These are phyloP conservation scores for Lordiphosa fenestrarum DNA, from an alignment of 2,888 invertebrate genomes.

Conservation along the genomic window DNA sequence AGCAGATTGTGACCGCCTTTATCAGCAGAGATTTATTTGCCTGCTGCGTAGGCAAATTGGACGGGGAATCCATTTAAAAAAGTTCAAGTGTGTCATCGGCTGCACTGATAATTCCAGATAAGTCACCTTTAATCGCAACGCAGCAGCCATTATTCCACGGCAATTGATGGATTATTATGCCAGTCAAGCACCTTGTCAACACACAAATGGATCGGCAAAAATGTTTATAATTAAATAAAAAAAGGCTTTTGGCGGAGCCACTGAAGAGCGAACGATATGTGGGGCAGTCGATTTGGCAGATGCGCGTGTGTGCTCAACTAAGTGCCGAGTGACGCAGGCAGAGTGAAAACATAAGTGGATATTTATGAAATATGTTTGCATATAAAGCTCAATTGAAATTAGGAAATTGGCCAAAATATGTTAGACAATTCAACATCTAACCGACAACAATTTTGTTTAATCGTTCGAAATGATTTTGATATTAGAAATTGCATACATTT, in stretches of 20 bases:
- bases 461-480: too few relatives aligned
- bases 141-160: constrained; percentile 1
- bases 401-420: neutral
- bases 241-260: constrained; percentile 15
- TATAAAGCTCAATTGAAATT: neutral
- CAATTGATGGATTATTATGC: constrained; percentile 25
- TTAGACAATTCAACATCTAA: neutral
- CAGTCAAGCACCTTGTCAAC: constrained; percentile 48
- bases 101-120: constrained; percentile 39
- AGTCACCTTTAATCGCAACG: constrained; percentile 49
- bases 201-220: constrained; percentile 32
- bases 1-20: constrained; percentile 42
- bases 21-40: constrained; percentile 57
- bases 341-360: constrained; percentile 4
- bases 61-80: constrained; percentile 58
- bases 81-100: constrained; percentile 49
- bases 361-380: too few relatives aligned
- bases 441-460: too few relatives aligned
- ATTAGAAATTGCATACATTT: too few relatives aligned
- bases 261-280: constrained; percentile 6
- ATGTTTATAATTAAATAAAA: constrained; percentile 38
- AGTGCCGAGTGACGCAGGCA: constrained; percentile 21
- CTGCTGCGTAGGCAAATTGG: constrained; percentile 59
- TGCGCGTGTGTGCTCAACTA: constrained; percentile 7
- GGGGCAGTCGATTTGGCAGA: neutral